Percentiles rank a stretch among this genome's conserved stretches.
Conservation (phyloP, 2,797 vertebrate genomes). For the Tympanoctomys barrerae region DNA sequence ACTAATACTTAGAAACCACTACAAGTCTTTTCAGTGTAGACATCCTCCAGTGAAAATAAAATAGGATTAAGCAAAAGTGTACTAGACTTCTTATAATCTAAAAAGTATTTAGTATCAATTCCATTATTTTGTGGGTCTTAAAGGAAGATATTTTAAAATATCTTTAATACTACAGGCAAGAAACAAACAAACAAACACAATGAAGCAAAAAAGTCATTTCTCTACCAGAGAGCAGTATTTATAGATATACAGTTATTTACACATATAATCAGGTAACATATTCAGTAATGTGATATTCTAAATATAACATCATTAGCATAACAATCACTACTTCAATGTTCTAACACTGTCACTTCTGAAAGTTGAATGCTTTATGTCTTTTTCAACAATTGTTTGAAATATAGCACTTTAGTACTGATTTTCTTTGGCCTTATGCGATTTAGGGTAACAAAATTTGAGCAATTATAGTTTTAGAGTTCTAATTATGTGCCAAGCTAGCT, state of each 20-base stretch:
- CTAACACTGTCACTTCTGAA: slow-evolving; percentile 64
- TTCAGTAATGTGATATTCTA: slow-evolving; percentile 45
- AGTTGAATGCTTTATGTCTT: slow-evolving; percentile 71
- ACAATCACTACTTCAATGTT: slow-evolving; percentile 8
- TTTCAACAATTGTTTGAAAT: slow-evolving; percentile 60
- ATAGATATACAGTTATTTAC: slow-evolving; percentile 47
- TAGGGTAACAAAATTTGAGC: slow-evolving; percentile 65
- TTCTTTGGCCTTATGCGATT: slow-evolving; percentile 66
- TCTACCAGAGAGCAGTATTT: slow-evolving; percentile 31
- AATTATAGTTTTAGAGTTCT: slow-evolving; percentile 71
- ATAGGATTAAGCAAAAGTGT: slow-evolving; percentile 54
- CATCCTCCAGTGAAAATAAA: slow-evolving; percentile 53
- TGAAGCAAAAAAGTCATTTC: not conserved
- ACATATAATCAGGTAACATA: slow-evolving; percentile 58
- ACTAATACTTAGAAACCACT: slow-evolving; percentile 60
- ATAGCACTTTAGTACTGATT: slow-evolving; percentile 71
- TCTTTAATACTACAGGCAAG: slow-evolving; percentile 27
- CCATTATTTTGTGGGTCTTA: slow-evolving; percentile 55
- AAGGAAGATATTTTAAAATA: slow-evolving; percentile 56
- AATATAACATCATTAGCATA: slow-evolving; percentile 13
- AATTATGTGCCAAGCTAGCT: slow-evolving; percentile 75
- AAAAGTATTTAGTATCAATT: not conserved
- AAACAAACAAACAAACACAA: not conserved
- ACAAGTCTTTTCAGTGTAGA: slow-evolving; percentile 51
- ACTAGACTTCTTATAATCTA: slow-evolving; percentile 19